A percentile compares a stretch with the other conserved stretches of the same genome.
These are phyloP conservation scores for Picathartes gymnocephalus DNA, from an alignment of 2,113 vertebrate genomes.

Conservation along the genomic window DNA sequence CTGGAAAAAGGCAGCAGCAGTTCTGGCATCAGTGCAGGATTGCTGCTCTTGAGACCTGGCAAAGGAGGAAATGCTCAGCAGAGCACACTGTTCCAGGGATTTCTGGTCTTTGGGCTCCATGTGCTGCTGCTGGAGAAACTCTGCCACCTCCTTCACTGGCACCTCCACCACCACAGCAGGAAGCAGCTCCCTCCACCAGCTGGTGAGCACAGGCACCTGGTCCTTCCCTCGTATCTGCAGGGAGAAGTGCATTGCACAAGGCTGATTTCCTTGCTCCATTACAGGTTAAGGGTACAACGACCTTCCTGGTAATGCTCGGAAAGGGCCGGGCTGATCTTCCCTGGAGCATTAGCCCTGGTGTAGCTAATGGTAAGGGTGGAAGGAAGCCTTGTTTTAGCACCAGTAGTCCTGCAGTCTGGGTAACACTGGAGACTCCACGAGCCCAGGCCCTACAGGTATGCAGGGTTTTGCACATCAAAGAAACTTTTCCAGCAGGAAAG, in stretches of 20 bases:
- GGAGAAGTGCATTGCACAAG: rapidly evolving
- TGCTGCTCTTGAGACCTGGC: background rate
- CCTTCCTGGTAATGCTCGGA: background rate
- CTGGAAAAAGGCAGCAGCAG: rapidly evolving
- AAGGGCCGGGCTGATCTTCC: background rate
- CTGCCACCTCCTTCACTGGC: background rate
- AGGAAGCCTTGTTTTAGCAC: background rate
- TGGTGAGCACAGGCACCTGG: background rate
- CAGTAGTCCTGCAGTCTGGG: rapidly evolving
- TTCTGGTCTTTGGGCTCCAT: background rate
- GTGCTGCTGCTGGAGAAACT: background rate
- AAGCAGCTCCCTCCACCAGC: background rate
- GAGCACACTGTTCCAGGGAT: rapidly evolving
- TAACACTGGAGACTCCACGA: rapidly evolving
- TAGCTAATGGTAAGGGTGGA: background rate
- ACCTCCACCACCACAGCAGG: background rate
- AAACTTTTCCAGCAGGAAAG: background rate
- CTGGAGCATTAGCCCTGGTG: rapidly evolving
- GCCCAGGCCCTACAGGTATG: rapidly evolving
- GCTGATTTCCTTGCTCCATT: background rate
- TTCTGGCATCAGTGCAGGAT: rapidly evolving
- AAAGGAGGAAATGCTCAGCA: background rate
- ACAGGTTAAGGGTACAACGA: background rate
- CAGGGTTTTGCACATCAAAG: background rate
- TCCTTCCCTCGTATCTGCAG: background rate